A percentile compares a stretch with the other conserved stretches of the same genome.
Evolutionary conservation across 2,888 invertebrate species (phyloP).

Genomic region (Euplagia quadripunctaria): DNA sequence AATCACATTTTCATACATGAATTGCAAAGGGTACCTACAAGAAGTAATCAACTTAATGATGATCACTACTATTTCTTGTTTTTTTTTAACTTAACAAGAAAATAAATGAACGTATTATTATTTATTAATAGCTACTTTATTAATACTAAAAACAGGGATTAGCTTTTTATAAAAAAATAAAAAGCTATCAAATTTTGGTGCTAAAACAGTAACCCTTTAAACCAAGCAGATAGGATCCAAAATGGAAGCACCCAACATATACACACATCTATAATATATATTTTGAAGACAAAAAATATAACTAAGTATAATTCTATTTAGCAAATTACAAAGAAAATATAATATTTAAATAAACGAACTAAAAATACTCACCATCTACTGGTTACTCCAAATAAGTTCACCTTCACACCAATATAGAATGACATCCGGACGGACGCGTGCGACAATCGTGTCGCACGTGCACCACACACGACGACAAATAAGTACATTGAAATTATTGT

Average conservation of each 20-base stretch:
- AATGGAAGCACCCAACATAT: too few relatives aligned
- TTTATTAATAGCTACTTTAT: too few relatives aligned
- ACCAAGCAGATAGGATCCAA: too few relatives aligned
- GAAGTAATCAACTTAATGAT: slow-evolving; percentile 9
- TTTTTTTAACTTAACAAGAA: neutral
- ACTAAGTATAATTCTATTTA: neutral
- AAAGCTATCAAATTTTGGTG: too few relatives aligned
- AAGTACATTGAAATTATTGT: slow-evolving; percentile 74
- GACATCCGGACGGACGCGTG: slow-evolving; percentile 65
- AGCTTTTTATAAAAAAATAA: too few relatives aligned
- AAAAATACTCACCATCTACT: slow-evolving; percentile 32
- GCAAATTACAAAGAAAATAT: neutral
- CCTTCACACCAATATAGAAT: slow-evolving; percentile 58
- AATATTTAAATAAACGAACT: neutral
- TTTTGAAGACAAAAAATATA: too few relatives aligned
- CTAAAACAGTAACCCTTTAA: too few relatives aligned
- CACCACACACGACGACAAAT: slow-evolving; percentile 76
- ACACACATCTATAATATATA: too few relatives aligned
- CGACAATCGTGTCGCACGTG: slow-evolving; percentile 66
- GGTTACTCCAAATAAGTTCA: slow-evolving; percentile 49
- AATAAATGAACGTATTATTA: neutral
- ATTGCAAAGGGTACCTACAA: slow-evolving; percentile 30
- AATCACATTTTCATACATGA: slow-evolving; percentile 51
- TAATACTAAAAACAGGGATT: neutral
- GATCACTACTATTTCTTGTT: neutral